phyloP scores from a whole-genome alignment of 2,797 vertebrate species.

The Melanogrammus aeglefinus region DNA sequence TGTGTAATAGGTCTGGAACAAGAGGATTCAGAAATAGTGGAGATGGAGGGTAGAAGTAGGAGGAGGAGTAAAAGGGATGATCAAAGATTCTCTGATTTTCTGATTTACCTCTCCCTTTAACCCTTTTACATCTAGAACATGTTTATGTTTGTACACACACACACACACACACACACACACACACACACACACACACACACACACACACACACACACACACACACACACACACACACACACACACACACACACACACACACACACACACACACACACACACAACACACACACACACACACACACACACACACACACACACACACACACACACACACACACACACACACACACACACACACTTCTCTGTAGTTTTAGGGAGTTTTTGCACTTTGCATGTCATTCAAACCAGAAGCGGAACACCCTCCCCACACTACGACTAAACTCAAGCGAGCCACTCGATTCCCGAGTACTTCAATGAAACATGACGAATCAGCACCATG shows the following conservation, averaged over 20 bases:
- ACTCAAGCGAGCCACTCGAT: background rate
- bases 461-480: background rate
- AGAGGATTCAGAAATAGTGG: too few species aligned
- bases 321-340: background rate
- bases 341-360: background rate
- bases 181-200: background rate
- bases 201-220: slow-evolving; percentile 5
- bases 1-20: too few species aligned
- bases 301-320: background rate
- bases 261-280: slow-evolving; percentile 1
- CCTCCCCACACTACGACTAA: background rate
- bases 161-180: slow-evolving; percentile 5
- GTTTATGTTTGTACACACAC: background rate
- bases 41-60: too few species aligned
- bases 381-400: slow-evolving; percentile 65
- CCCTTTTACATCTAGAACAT: background rate
- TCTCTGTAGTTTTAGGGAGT: slow-evolving; percentile 58
- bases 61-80: background rate
- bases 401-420: slow-evolving; percentile 54
- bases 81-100: background rate
- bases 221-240: background rate
- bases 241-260: slow-evolving; percentile 2
- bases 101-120: background rate
- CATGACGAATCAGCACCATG: background rate
- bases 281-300: slow-evolving; percentile 2